Percentiles rank a stretch among this genome's conserved stretches.
Evolutionary conservation across 2,113 vertebrate species (phyloP).

Genomic region (Leuciscus idus): DNA sequence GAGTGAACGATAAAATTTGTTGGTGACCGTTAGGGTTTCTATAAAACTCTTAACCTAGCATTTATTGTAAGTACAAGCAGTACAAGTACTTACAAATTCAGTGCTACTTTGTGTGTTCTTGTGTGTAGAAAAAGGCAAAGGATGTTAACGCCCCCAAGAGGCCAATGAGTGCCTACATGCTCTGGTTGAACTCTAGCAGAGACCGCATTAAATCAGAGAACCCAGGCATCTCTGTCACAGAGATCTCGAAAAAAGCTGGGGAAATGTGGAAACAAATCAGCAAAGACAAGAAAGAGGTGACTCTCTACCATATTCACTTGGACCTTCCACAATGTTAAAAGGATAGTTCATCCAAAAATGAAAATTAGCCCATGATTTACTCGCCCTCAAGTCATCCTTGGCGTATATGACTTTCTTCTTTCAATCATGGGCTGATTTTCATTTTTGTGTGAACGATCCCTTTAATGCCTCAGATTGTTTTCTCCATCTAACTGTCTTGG

Average conservation of each 20-base stretch:
- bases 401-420: too few relatives aligned
- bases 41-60: neutral
- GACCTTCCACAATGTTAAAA: neutral
- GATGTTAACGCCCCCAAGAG: slow-evolving; percentile 84
- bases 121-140: slow-evolving; percentile 80
- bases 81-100: neutral
- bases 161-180: slow-evolving; percentile 86
- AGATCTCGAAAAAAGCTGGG: slow-evolving; percentile 85
- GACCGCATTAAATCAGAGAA: slow-evolving; percentile 84
- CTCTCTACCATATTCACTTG: neutral
- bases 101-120: neutral
- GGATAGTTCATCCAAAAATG: too few relatives aligned
- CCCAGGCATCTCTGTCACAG: slow-evolving; percentile 85
- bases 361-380: too few relatives aligned
- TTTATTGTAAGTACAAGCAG: neutral
- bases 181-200: slow-evolving; percentile 85
- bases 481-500: neutral
- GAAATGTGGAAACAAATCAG: slow-evolving; percentile 87
- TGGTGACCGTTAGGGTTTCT: neutral
- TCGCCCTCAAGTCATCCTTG: too few relatives aligned
- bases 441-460: too few relatives aligned
- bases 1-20: neutral
- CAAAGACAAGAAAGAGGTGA: slow-evolving; percentile 80
- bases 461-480: neutral
- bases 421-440: too few relatives aligned